Evolutionary conservation across 2,888 invertebrate genomes (phyloP).

Genomic region (Amblyteles armatorius): DNA sequence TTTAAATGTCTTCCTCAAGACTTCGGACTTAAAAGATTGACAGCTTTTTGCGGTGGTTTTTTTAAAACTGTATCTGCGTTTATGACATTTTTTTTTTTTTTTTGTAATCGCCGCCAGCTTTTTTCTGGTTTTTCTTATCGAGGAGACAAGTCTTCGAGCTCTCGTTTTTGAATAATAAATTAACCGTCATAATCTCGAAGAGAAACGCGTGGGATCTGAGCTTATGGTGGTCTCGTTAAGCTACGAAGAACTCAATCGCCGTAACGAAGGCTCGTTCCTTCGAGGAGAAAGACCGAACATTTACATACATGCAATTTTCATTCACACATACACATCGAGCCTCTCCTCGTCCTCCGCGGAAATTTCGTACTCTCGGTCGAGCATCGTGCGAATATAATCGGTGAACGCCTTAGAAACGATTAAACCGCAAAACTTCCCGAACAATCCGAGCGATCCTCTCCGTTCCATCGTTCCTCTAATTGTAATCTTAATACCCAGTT

Average conservation of each 20-base stretch:
- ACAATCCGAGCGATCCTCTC: conserved; percentile 43
- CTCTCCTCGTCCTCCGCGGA: conserved; percentile 38
- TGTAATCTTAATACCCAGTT: conserved; percentile 52
- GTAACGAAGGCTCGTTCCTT: conserved; percentile 11
- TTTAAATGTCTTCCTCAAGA: background rate
- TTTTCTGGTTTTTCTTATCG: conserved; percentile 4
- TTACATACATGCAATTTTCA: background rate
- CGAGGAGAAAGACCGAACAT: background rate
- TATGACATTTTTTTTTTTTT: background rate
- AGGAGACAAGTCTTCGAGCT: background rate
- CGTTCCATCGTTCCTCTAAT: conserved; percentile 30
- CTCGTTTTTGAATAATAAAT: conserved; percentile 32
- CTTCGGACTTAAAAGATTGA: too few species aligned
- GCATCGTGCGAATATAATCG: conserved; percentile 21
- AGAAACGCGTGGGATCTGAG: conserved; percentile 48
- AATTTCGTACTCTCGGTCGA: conserved; percentile 35
- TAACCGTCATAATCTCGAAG: conserved; percentile 37
- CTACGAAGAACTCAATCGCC: conserved; percentile 32
- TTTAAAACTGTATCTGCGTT: too few species aligned
- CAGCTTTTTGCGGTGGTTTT: too few species aligned
- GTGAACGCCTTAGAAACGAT: conserved; percentile 34
- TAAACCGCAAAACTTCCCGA: conserved; percentile 49
- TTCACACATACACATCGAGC: background rate
- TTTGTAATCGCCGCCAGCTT: background rate
- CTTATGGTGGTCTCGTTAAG: conserved; percentile 44